Base-by-base conservation (phyloP, 1,140 invertebrate species). In the Drosophila nasuta region DNA sequence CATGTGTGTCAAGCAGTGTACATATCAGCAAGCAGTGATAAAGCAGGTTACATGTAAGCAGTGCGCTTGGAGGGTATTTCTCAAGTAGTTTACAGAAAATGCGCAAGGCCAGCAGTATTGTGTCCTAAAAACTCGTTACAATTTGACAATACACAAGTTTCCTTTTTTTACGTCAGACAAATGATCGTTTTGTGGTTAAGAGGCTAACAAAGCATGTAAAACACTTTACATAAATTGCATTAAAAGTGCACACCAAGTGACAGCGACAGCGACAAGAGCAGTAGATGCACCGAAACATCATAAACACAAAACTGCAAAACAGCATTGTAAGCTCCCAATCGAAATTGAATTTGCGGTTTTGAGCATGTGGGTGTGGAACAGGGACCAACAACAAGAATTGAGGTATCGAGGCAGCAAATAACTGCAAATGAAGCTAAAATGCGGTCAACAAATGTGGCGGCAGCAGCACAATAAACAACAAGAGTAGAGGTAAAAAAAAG, bases 221-320 rank as follows among this genome's bases (percentile, higher is more conserved):
- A 88, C 83, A 88, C 82, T 86, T 87, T 68, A 81, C 75, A 86
- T 86, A 88, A 87, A 88, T 87, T 88, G 77, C 73, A 87, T 82
- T 74, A 67, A 88, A 87, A 76, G 68, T 43, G 62, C 65, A 56
- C 60, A 49, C 10, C 33, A 43, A 33, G 25, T 25, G 62, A 41
- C 52, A 72, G 25, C 38, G 62, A 41, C 52, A 72, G 65, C 54
- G 45, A 58, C 33, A 68, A 59, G 48, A 43, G n/a, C 13, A 66
- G 52, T 57, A 49, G 56, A 17, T 8, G 8, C 15, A 48, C 58
- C 54, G 62, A 6, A 56, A 33, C 51, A 46, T 46, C 68, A 82
- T 82, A 87, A 80, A 80, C 77, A 82, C 57, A 67, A 48, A 58
- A 62, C 20, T 70, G 79, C 49, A 79, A 81, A 87, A 79, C 78